A percentile compares a stretch with the other conserved stretches of the same genome.
These are phyloP conservation scores for Brenthis ino DNA, from an alignment of 2,888 invertebrate species.

Conservation along the genomic window DNA sequence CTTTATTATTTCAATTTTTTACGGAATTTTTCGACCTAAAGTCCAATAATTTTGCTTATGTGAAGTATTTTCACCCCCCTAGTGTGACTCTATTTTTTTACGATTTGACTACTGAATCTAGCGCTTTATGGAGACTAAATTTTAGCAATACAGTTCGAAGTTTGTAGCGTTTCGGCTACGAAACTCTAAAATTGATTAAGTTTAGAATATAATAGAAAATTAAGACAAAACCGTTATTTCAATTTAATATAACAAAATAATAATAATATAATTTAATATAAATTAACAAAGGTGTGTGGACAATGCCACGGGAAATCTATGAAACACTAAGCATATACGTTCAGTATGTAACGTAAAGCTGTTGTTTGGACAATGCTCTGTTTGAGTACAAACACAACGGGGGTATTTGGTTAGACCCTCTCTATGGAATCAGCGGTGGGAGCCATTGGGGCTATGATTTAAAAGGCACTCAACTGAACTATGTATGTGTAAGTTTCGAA, in stretches of 20 bases:
- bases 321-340: conserved; percentile 22
- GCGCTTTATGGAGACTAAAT: no score
- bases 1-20: no score
- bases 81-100: no score
- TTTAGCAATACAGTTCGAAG: no score
- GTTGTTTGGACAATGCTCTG: conserved; percentile 28
- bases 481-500: conserved; percentile 28
- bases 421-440: conserved; percentile 13
- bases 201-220: neutral
- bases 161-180: no score
- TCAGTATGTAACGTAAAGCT: conserved; percentile 19
- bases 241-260: neutral
- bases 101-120: no score
- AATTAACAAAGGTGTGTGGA: conserved; percentile 11
- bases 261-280: no score
- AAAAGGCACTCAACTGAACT: conserved; percentile 32
- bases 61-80: no score
- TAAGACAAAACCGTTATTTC: neutral
- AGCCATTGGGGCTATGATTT: conserved; percentile 25
- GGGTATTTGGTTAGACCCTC: conserved; percentile 29
- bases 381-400: conserved; percentile 29
- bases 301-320: conserved; percentile 13
- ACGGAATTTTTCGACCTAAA: no score
- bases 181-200: no score
- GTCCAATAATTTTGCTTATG: no score